Evolutionary conservation across 1,140 invertebrate species (phyloP), one percentile per base, ranked within the genome.

Genomic region (Saccostrea echinata): DNA sequence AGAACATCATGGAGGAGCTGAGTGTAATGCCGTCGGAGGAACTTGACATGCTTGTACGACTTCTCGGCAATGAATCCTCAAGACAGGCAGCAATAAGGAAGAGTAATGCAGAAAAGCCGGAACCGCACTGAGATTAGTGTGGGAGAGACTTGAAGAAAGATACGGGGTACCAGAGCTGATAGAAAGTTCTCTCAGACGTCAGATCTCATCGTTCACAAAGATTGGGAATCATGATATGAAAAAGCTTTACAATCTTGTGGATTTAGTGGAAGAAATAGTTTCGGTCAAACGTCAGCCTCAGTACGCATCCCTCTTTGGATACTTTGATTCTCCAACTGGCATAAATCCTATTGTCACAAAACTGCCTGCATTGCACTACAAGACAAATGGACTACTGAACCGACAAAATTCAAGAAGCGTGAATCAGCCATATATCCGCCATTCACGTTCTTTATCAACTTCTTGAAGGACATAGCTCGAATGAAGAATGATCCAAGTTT

Each of bases 401-500:
- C 86, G 21, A 71, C 51, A 1, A 86, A 84, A 33, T 90, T 84
- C 43, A 90, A 90, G 71, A 53, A 85, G 52, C 64, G 57, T 9
- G 35, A 89, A 33, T 33, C 35, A 24, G 24, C 71, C 18, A 21
- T 83, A 30, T 90, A 51, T 82, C 89, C 87, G 12, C 89, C 87
- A 27, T 88, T 90, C 57, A 51, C 53, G 33, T 61, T 89, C 43
- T 89, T 90, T 55, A 43, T 84, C 3, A 35, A 43, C 43, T 90
- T 87, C 33, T 55, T 89, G n/a, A 64, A 86, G 30, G 55, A 87
- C n/a, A 86, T 86, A 21, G 68, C 84, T 18, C 35, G 33, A 27
- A 86, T 84, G 82, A 90, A 81, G 64, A 89, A 89, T 82, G 88
- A 89, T 68, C 90, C 85, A 57, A 86, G 85, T 21, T 90, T 90